A percentile compares a stretch with the other conserved stretches of the same genome.
Evolutionary conservation across 2,797 vertebrate genomes (phyloP).

Genomic region (Eulemur albifrons): DNA sequence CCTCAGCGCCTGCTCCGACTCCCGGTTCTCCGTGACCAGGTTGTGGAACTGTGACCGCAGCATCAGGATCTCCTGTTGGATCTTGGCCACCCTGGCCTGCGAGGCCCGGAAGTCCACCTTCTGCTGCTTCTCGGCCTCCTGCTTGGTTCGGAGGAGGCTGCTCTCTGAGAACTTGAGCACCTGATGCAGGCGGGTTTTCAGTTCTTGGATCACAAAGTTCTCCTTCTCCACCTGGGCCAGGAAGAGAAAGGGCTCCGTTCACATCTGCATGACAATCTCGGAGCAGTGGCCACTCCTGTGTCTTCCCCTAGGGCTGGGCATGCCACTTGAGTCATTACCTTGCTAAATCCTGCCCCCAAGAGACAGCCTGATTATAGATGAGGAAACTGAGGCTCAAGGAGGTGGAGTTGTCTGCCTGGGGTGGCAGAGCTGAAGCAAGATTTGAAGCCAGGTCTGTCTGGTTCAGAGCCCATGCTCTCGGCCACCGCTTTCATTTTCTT

Average conservation of each 20-base stretch:
- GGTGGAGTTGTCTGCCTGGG: background rate
- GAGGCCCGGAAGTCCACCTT: constrained; percentile 79
- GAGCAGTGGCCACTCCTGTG: background rate
- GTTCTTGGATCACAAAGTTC: constrained; percentile 81
- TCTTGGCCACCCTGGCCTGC: constrained; percentile 73
- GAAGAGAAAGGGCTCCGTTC: background rate
- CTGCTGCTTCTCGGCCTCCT: constrained; percentile 82
- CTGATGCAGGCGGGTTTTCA: constrained; percentile 83
- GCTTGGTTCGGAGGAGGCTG: constrained; percentile 74
- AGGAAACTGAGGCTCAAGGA: background rate
- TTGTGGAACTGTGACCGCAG: constrained; percentile 81
- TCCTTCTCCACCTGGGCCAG: constrained; percentile 85
- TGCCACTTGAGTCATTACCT: accelerated
- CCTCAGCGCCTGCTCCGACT: constrained; percentile 84
- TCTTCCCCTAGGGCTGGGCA: background rate
- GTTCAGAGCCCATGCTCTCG: background rate
- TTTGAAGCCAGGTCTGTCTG: background rate
- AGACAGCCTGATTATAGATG: background rate
- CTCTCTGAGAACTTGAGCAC: constrained; percentile 77
- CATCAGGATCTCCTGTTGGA: constrained; percentile 84
- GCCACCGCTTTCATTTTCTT: background rate
- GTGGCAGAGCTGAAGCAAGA: background rate
- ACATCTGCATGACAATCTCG: accelerated
- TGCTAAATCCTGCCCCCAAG: background rate
- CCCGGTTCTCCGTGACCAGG: constrained; percentile 83